Conservation (phyloP, 1,140 invertebrate genomes). For the Brachionus paranguensis region DNA sequence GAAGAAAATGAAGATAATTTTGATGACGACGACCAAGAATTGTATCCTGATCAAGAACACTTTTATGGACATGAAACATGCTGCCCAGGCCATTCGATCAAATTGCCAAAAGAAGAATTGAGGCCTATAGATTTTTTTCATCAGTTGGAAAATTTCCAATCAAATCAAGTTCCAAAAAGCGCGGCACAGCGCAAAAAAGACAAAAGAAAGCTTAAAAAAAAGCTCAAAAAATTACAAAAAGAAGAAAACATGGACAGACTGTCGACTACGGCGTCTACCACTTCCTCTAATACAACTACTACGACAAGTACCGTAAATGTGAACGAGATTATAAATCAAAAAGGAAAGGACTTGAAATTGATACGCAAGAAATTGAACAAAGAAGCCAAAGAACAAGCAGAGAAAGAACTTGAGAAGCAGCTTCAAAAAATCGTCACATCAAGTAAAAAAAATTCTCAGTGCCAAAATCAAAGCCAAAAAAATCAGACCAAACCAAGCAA, state of each 20-base stretch:
- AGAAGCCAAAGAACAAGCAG: neutral
- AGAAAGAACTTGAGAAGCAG: neutral
- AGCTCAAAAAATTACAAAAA: constrained; percentile 10
- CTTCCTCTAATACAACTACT: neutral
- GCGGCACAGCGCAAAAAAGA: constrained; percentile 19
- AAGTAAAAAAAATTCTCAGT: neutral
- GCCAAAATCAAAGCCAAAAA: neutral
- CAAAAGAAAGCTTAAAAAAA: constrained; percentile 18
- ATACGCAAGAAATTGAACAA: neutral
- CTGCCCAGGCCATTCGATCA: neutral
- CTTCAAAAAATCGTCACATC: neutral
- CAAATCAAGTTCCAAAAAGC: neutral
- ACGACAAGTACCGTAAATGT: neutral
- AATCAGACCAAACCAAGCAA: neutral
- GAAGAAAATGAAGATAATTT: neutral
- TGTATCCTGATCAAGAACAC: neutral
- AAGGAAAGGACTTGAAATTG: neutral
- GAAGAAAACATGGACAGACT: neutral
- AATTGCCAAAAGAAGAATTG: neutral
- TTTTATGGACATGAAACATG: neutral
- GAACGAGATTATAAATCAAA: constrained; percentile 9
- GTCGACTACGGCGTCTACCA: neutral
- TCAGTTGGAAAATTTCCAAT: neutral
- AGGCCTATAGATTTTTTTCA: neutral
- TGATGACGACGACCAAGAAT: neutral